Evolutionary conservation across 2,797 vertebrate genomes (phyloP), one percentile per base, ranked within the genome.

Genomic region (Urocyon cinereoargenteus): DNA sequence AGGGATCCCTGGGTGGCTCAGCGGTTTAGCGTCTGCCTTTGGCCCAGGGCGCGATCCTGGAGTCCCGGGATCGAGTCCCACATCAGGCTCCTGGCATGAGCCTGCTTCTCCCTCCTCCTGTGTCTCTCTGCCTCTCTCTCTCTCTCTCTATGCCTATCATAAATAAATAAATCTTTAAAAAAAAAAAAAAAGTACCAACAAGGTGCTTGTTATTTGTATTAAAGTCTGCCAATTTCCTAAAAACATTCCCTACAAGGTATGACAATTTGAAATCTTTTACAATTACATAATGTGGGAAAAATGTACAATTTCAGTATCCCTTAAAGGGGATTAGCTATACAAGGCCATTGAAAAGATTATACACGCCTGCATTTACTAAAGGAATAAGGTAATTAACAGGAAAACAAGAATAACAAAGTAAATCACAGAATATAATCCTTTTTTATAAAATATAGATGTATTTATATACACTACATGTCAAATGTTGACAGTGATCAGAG

Each of bases 231-330:
- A 75, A 28, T 53, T 83, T 36, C 57, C 75, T 57, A 34, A 81
- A 95, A 94, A 64, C 31, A 62, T 40, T 90, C 31, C 66, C 62
- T 70, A 36, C 28, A 49, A 85, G 18, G 12, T 70, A 13, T 82
- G 78, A 79, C 93, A 92, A 53, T 49, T 73, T 81, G 40, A 84
- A 94, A 62, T 95, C 19, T 90, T 77, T 79, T 79, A 89, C 66
- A 88, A 70, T 55, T 68, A 72, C 2, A 79, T 36, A 75, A 83
- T 59, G 3, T 84, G 55, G 31, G 59, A 73, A 49, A 21, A 66
- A 94, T 24, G 68, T 72, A 81, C 9, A 84, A 91, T 49, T 66
- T 97, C 49, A 82, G 49, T 77, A 93, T 28, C 31, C 24, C 36
- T 53, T 57, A 83, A 64, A 86, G 62, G 68, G 31, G 9, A 75